Percentiles rank a stretch among this genome's conserved stretches.
phyloP scores from a whole-genome alignment of 2,797 vertebrate genomes.

The Denticeps clupeoides region DNA sequence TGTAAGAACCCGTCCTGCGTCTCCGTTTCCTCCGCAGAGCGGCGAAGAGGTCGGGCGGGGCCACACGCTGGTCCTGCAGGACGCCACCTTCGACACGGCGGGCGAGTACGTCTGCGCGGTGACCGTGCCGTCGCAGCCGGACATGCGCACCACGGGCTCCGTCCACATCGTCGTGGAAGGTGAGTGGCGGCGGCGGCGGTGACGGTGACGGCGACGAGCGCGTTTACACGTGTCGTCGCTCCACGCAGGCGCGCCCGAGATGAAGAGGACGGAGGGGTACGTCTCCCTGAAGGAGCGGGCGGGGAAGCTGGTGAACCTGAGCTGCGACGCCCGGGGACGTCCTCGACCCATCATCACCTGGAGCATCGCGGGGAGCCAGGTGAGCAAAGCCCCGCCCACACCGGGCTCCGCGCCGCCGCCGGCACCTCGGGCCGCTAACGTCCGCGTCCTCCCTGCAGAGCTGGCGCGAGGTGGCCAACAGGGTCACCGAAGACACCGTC shows the following conservation, averaged over 20 bases:
- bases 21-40: constrained; percentile 46
- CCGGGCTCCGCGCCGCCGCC: no score
- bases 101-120: constrained; percentile 71
- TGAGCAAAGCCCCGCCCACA: no score
- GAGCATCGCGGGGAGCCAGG: constrained; percentile 61
- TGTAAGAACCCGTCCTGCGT: no score
- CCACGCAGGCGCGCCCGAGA: constrained; percentile 48
- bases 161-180: constrained; percentile 70
- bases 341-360: constrained; percentile 67
- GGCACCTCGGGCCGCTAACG: no score
- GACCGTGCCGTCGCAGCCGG: constrained; percentile 51
- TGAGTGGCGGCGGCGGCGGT: no score
- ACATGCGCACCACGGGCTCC: constrained; percentile 59
- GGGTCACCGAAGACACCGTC: constrained; percentile 37
- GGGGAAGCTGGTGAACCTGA: constrained; percentile 65
- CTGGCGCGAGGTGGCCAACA: constrained; percentile 51
- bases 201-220: no score
- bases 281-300: constrained; percentile 48
- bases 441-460: constrained; percentile 40
- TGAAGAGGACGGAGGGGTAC: constrained; percentile 42
- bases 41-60: constrained; percentile 46
- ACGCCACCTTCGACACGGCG: constrained; percentile 57
- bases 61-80: constrained; percentile 48
- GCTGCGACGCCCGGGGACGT: constrained; percentile 67
- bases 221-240: neutral